A percentile compares a stretch with the other conserved stretches of the same genome.
phyloP scores from a whole-genome alignment of 1,140 invertebrate species.

The Drosophila dunni region DNA sequence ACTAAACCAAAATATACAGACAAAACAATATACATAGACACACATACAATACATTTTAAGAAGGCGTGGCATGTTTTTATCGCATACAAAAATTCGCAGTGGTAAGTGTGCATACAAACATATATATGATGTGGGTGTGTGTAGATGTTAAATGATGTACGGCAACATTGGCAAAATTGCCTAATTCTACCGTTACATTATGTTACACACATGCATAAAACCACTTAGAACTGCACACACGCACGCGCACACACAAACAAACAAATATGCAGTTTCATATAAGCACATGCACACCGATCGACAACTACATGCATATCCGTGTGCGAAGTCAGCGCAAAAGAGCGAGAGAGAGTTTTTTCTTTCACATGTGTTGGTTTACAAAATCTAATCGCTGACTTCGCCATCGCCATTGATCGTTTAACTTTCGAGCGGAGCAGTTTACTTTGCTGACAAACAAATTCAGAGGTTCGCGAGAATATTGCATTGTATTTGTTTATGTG shows the following conservation, averaged over 20 bases:
- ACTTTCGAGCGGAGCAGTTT: constrained; percentile 6
- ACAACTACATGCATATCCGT: not conserved
- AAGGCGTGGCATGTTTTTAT: constrained; percentile 52
- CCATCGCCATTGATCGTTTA: constrained; percentile 14
- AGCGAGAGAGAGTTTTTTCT: not conserved
- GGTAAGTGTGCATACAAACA: constrained; percentile 32
- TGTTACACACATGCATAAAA: not conserved
- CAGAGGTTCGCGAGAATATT: constrained; percentile 3
- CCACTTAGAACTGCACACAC: not conserved
- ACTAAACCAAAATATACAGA: constrained; percentile 45
- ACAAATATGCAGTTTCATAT: not conserved
- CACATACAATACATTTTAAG: constrained; percentile 48
- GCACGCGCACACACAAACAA: not conserved
- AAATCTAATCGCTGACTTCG: not conserved
- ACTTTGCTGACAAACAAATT: not conserved
- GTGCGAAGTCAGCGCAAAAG: not conserved
- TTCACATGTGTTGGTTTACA: not conserved
- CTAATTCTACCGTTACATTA: constrained; percentile 22
- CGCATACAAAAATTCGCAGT: constrained; percentile 61
- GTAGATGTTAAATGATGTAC: constrained; percentile 5
- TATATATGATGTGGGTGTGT: not conserved
- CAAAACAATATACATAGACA: constrained; percentile 45
- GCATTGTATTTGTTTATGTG: constrained; percentile 3
- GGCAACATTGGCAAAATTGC: constrained; percentile 18
- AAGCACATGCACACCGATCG: not conserved